Evolutionary conservation across 2,113 vertebrate species (phyloP).

Genomic region (Calyptomena viridis): DNA sequence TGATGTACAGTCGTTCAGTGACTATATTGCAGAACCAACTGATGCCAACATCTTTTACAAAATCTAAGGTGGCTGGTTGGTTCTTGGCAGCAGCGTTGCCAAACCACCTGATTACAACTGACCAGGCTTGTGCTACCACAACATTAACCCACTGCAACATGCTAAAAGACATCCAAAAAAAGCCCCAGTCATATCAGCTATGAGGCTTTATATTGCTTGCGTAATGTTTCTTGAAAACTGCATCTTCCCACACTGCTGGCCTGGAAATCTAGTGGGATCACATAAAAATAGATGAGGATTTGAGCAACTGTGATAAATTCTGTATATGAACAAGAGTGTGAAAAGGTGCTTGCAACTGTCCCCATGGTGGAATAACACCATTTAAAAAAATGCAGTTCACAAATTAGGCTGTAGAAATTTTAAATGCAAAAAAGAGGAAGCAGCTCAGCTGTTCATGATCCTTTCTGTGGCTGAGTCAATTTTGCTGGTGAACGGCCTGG

Average conservation of each 20-base stretch:
- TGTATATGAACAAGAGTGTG: neutral
- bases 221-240: constrained; percentile 10
- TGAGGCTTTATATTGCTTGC: neutral
- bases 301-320: neutral
- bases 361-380: neutral
- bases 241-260: constrained; percentile 14
- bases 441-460: neutral
- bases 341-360: neutral
- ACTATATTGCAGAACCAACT: neutral
- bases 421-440: neutral
- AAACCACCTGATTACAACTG: constrained; percentile 12
- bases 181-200: neutral
- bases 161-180: neutral
- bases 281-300: neutral
- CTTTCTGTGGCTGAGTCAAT: neutral
- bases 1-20: neutral
- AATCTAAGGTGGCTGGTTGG: constrained; percentile 8
- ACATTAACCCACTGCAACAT: neutral
- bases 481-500: neutral
- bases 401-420: neutral
- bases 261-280: constrained; percentile 22
- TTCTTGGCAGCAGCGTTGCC: neutral
- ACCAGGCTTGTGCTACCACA: neutral
- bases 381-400: neutral
- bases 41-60: constrained; percentile 31